Evolutionary conservation across 2,113 vertebrate species (phyloP).

Genomic region (Lepus timidus): DNA sequence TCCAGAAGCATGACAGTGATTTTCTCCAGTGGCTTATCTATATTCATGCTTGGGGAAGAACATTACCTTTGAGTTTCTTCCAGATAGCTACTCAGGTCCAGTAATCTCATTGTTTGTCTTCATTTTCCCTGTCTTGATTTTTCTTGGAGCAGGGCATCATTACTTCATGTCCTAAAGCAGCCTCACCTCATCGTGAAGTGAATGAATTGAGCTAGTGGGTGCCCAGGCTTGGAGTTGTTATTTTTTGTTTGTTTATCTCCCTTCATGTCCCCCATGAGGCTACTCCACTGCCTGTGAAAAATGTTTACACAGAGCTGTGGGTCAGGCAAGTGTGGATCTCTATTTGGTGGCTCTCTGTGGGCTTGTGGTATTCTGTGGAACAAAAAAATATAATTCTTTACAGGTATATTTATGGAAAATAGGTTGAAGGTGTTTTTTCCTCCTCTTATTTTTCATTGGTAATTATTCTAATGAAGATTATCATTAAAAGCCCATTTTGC

Average conservation of each 20-base stretch:
- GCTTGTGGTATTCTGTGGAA: constrained; percentile 2
- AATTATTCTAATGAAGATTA: constrained; percentile 50
- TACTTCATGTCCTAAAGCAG: constrained; percentile 46
- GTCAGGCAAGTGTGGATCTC: constrained; percentile 33
- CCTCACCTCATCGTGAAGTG: not conserved
- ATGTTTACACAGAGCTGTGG: constrained; percentile 29
- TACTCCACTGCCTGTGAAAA: constrained; percentile 35
- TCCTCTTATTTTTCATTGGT: constrained; percentile 25
- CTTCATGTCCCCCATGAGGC: not conserved
- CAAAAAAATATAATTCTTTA: constrained; percentile 21
- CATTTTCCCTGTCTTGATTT: constrained; percentile 43
- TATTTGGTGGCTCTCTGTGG: constrained; percentile 31
- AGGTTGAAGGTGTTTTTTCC: constrained; percentile 21
- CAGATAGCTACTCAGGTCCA: not conserved
- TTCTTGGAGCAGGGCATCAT: constrained; percentile 20
- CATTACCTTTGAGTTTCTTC: constrained; percentile 48
- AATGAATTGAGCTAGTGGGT: constrained; percentile 14
- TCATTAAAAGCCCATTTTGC: constrained; percentile 28
- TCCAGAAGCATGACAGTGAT: not conserved
- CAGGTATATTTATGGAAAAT: constrained; percentile 15
- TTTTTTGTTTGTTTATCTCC: constrained; percentile 58
- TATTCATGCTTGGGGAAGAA: constrained; percentile 14
- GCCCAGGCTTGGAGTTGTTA: not conserved
- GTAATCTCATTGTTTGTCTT: constrained; percentile 25
- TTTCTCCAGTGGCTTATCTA: not conserved